Conservation (phyloP, 2,888 invertebrate genomes). For the Drosophila merina region DNA sequence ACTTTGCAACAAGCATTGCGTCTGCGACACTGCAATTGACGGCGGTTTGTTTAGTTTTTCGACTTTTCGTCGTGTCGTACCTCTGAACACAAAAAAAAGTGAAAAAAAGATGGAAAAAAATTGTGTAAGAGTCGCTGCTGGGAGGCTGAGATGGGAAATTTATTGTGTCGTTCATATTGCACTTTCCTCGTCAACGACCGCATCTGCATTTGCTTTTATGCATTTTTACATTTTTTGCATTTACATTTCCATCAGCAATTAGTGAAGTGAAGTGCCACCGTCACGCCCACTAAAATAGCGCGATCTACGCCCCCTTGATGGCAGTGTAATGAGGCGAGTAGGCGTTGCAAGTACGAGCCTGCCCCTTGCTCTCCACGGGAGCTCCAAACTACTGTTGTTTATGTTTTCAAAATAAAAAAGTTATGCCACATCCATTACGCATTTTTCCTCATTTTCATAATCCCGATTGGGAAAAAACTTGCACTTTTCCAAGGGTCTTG, state of each 20-base stretch:
- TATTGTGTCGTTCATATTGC: slow-evolving; percentile 34
- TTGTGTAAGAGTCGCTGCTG: slow-evolving; percentile 30
- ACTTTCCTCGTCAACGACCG: slow-evolving; percentile 16
- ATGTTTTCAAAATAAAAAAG: neutral
- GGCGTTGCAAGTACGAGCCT: neutral
- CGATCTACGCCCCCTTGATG: slow-evolving; percentile 7
- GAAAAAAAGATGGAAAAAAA: neutral
- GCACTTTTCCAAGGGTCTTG: neutral
- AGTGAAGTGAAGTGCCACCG: slow-evolving; percentile 28
- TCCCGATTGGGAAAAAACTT: neutral
- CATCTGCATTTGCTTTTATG: slow-evolving; percentile 7
- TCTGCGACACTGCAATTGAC: slow-evolving; percentile 35
- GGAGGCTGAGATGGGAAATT: slow-evolving; percentile 12
- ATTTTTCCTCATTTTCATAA: neutral
- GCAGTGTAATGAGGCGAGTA: slow-evolving; percentile 1
- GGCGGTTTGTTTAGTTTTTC: slow-evolving; percentile 27
- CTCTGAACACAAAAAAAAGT: neutral
- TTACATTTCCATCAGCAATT: slow-evolving; percentile 13
- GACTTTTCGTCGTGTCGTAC: neutral
- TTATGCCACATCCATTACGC: slow-evolving; percentile 8
- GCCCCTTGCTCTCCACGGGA: neutral
- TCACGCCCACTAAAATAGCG: slow-evolving; percentile 22
- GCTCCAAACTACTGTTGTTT: slow-evolving; percentile 8
- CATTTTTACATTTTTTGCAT: too few relatives aligned
- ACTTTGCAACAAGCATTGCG: slow-evolving; percentile 5